Evolutionary conservation across 1,140 invertebrate genomes (phyloP), one percentile per base, ranked within the genome.

Genomic region (Polyergus mexicanus): DNA sequence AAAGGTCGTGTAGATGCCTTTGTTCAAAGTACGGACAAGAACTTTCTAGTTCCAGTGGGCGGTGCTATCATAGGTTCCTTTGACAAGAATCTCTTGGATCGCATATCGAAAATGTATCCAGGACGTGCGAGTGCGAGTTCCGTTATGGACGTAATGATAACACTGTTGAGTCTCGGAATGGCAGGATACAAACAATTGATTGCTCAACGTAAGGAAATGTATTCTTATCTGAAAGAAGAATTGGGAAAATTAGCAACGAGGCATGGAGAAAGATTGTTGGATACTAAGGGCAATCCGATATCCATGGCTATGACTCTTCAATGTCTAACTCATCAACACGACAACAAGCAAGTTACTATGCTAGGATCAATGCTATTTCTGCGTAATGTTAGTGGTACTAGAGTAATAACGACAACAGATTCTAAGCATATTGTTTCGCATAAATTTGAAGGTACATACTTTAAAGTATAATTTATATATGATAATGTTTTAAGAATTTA

Each of bases 1-100:
- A 95, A 96, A 85, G 97, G 97, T 38, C 95, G 97, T 78, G 95
- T 98, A 0, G 98, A 98, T 95, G 96, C 97, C 5, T 97, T 98
- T 94, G 97, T 98, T 81, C 98, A 98, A 93, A 98, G 98, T 91
- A 97, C 97, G 25, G 98, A 99, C 94, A 99, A 98, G 93, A 99
- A 99, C 94, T 97, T 98, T 66, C 94, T 98, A 94, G 98, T 98
- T 32, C 98, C 98, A 69, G 98, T 99, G 22, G 98, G 98, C 54
- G 98, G 98, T 1, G 96, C 98, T 16, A 96, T 99, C 41, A 97
- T 98, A 84, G 97, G 97, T 62, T 97, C 97, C 0, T 98, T 97
- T 94, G 96, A 98, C 90, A 95, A 96, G 89, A 94, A 94, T 44
- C 92, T 97, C 16, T 93, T 98, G 28, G 95, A 96, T 86, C 94